Evolutionary conservation across 2,797 vertebrate genomes (phyloP).

Genomic region (Chaunax sp.): DNA sequence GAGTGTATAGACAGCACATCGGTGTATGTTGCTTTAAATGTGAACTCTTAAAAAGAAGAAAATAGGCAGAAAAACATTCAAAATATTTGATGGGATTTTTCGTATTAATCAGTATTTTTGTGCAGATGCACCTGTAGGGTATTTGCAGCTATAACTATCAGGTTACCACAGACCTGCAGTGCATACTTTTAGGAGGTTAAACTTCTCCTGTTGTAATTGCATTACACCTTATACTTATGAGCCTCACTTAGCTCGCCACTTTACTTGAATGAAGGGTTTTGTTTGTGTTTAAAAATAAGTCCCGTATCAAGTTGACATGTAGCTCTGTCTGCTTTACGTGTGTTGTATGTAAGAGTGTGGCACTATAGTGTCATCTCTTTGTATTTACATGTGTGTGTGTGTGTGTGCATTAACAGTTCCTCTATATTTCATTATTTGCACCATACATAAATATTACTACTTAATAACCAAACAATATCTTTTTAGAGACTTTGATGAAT

Average conservation of each 20-base stretch:
- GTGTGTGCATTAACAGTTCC: conserved; percentile 37
- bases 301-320: conserved; percentile 30
- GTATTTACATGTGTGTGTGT: conserved; percentile 4
- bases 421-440: conserved; percentile 54
- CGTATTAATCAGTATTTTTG: neutral
- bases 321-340: conserved; percentile 37
- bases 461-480: conserved; percentile 25
- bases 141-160: conserved; percentile 35
- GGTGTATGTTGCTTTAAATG: conserved; percentile 2
- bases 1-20: conserved; percentile 26
- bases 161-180: conserved; percentile 33
- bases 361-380: conserved; percentile 36
- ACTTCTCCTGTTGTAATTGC: conserved; percentile 64
- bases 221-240: conserved; percentile 46
- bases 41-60: no score
- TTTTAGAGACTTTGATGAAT: conserved; percentile 32
- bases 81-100: conserved; percentile 6
- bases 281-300: conserved; percentile 47
- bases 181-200: conserved; percentile 55
- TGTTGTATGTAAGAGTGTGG: conserved; percentile 38
- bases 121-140: conserved; percentile 25
- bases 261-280: conserved; percentile 32
- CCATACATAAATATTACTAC: conserved; percentile 34
- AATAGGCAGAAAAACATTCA: neutral
- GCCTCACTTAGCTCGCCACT: conserved; percentile 39